phyloP scores from a whole-genome alignment of 2,797 vertebrate species.

The Semaprochilodus insignis region DNA sequence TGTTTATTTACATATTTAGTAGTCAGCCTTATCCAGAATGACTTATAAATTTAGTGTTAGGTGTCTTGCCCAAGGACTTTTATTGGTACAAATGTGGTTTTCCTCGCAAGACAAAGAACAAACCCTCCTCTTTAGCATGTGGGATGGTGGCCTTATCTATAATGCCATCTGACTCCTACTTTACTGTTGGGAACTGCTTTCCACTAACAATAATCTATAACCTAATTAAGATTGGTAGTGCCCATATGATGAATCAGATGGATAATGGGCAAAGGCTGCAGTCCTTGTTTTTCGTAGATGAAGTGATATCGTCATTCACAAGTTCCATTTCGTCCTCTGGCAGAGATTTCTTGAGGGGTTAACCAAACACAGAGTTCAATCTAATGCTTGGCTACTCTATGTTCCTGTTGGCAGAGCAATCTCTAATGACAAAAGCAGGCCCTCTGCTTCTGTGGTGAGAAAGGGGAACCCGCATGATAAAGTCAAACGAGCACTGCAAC shows the following conservation, averaged over 20 bases:
- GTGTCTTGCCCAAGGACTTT: neutral
- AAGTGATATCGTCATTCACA: conserved; percentile 30
- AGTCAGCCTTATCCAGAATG: neutral
- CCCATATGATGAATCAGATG: neutral
- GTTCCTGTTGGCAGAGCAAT: conserved; percentile 50
- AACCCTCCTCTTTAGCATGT: neutral
- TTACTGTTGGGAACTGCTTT: neutral
- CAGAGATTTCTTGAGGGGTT: conserved; percentile 53
- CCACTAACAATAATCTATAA: neutral
- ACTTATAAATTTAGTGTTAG: neutral
- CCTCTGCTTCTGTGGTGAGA: conserved; percentile 35
- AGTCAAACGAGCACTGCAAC: conserved; percentile 54
- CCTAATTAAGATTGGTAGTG: neutral
- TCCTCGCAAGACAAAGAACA: neutral
- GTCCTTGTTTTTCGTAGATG: conserved; percentile 25
- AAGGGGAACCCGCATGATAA: conserved; percentile 47
- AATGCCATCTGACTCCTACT: neutral
- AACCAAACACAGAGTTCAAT: conserved; percentile 59
- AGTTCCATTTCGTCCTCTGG: conserved; percentile 45
- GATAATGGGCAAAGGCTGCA: neutral
- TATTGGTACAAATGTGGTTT: neutral
- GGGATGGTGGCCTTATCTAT: neutral
- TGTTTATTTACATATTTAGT: neutral
- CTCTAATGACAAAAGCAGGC: conserved; percentile 66
- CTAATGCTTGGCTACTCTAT: conserved; percentile 54